These are phyloP conservation scores for Pyrgilauda ruficollis DNA, from an alignment of 2,113 vertebrate species.

Conservation along the genomic window DNA sequence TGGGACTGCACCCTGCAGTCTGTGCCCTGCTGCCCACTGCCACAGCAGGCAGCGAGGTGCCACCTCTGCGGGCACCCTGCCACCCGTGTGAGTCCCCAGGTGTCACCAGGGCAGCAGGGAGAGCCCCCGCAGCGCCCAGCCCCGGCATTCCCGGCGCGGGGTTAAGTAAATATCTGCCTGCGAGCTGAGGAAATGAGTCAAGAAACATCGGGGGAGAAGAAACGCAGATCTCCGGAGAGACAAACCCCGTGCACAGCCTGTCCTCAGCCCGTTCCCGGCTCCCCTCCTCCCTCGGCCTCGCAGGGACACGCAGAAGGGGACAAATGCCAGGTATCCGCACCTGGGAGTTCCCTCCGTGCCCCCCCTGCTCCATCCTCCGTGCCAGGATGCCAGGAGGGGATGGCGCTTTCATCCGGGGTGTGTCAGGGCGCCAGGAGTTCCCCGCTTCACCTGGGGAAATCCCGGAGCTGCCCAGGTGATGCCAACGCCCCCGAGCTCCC, in stretches of 20 bases:
- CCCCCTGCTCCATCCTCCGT: not conserved
- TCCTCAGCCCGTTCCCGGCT: not conserved
- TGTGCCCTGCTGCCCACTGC: not conserved
- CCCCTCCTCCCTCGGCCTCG: not conserved
- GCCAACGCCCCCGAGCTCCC: not conserved
- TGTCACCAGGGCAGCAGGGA: slow-evolving; percentile 4
- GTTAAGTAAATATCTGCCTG: slow-evolving; percentile 76
- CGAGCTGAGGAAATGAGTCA: slow-evolving; percentile 73
- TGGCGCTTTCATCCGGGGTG: not conserved
- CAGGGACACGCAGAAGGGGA: not conserved
- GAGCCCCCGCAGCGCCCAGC: slow-evolving; percentile 21
- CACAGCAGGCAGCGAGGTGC: accelerated
- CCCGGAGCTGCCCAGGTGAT: slow-evolving; percentile 37
- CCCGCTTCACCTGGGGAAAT: slow-evolving; percentile 38
- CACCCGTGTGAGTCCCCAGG: not conserved
- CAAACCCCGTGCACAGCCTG: slow-evolving; percentile 16
- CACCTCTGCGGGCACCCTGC: not conserved
- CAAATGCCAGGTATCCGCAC: not conserved
- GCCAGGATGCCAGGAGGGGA: not conserved
- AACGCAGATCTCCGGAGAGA: slow-evolving; percentile 71
- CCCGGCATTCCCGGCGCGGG: slow-evolving; percentile 48
- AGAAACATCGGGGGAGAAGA: slow-evolving; percentile 69
- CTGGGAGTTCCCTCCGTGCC: not conserved
- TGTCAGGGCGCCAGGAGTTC: not conserved
- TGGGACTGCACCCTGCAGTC: accelerated